phyloP scores from a whole-genome alignment of 2,888 invertebrate species.

The Ichneumoninae sp. region DNA sequence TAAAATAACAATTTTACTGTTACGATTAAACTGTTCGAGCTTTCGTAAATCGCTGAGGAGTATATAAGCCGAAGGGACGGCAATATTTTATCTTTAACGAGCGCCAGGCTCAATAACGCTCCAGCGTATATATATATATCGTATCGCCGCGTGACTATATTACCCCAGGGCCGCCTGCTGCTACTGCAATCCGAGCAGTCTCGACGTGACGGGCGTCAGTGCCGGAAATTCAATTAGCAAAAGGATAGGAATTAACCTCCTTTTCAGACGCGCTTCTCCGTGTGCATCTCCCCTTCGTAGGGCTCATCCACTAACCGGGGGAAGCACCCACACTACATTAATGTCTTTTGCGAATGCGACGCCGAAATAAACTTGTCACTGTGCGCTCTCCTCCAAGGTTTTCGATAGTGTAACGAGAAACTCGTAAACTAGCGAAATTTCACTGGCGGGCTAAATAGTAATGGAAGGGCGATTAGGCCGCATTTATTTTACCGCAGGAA shows the following conservation, averaged over 20 bases:
- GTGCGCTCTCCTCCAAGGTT: not conserved
- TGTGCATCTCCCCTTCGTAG: not conserved
- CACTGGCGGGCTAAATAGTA: not conserved
- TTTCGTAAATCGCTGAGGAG: not conserved
- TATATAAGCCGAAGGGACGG: not conserved
- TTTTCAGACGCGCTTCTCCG: conserved; percentile 23
- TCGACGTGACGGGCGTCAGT: not conserved
- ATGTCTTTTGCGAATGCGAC: conserved; percentile 45
- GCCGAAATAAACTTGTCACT: not conserved
- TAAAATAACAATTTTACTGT: not conserved
- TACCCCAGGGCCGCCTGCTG: conserved; percentile 4
- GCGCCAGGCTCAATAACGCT: conserved; percentile 4
- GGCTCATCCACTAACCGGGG: conserved; percentile 11
- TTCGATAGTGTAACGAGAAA: not conserved
- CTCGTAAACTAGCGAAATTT: not conserved
- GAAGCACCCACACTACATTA: conserved; percentile 12
- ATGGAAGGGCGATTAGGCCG: conserved; percentile 17
- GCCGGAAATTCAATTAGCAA: conserved; percentile 55
- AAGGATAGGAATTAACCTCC: conserved; percentile 46
- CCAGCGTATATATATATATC: not conserved
- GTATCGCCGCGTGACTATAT: conserved; percentile 32
- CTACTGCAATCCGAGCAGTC: conserved; percentile 35
- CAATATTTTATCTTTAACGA: conserved; percentile 25
- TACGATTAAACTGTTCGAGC: not conserved
- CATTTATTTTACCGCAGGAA: not conserved